A percentile compares a stretch with the other conserved stretches of the same genome.
These are phyloP conservation scores for Gadopsis bispinosus DNA, from an alignment of 2,797 vertebrate species.

Conservation along the genomic window DNA sequence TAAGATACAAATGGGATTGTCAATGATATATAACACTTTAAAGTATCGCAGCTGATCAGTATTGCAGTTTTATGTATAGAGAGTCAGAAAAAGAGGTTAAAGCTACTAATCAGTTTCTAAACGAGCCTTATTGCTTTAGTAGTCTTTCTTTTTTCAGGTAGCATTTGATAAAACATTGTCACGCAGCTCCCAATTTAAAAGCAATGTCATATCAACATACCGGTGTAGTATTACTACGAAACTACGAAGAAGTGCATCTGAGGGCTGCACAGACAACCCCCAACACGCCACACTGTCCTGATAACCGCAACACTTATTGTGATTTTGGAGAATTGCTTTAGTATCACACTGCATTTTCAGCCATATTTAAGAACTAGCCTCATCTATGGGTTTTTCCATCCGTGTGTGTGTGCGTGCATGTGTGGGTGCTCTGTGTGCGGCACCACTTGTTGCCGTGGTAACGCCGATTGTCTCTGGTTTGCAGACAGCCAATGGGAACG, in stretches of 20 bases:
- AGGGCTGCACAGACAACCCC: background rate
- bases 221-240: background rate
- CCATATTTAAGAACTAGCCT: constrained; percentile 63
- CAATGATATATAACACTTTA: constrained; percentile 29
- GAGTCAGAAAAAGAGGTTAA: background rate
- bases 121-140: constrained; percentile 12
- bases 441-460: constrained; percentile 82
- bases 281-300: constrained; percentile 19
- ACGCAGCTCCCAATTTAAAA: constrained; percentile 25
- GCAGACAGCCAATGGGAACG: constrained; percentile 98
- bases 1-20: constrained; percentile 24
- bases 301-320: constrained; percentile 43
- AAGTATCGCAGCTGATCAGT: constrained; percentile 29
- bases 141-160: background rate
- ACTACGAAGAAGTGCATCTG: background rate
- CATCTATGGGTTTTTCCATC: constrained; percentile 41
- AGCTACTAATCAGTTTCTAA: constrained; percentile 30
- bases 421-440: constrained; percentile 65
- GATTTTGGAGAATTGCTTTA: constrained; percentile 43
- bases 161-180: background rate
- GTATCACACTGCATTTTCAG: constrained; percentile 57
- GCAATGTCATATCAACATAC: background rate
- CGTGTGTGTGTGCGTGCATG: constrained; percentile 5
- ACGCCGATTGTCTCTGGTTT: constrained; percentile 81
- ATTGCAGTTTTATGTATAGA: constrained; percentile 5